Base-by-base conservation (phyloP, 1,140 invertebrate species). In the Phymorhynchus buccinoides region DNA sequence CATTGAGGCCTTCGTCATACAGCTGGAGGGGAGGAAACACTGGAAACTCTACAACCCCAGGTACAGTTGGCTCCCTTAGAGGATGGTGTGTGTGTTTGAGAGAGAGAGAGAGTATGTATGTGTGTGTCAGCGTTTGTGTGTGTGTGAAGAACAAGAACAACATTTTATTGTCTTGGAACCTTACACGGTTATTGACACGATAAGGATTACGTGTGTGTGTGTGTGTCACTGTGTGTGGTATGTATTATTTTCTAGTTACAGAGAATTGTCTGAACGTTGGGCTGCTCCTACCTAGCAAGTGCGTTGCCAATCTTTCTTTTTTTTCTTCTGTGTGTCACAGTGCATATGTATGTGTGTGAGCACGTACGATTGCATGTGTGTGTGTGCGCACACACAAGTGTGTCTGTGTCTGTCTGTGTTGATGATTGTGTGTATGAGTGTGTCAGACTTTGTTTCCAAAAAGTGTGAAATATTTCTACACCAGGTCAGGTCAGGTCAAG, bases 1-100 rank as follows among this genome's bases (percentile, higher is more conserved):
- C 91, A 99, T 99, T 89, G 99, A 99, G 94, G 98, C 98, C 27
- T 99, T 99, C 93, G 96, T 99, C 84, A 91, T 99, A 62, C 99
- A 99, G 94, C 93, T 99, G 12, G 98, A 99, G 94, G 99, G 99
- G 0, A 96, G 96, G 89, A 99, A 99, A 93, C 95, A 96, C 86
- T 99, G 98, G 98, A 96, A 95, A 89, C 92, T 99, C 6, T 99
- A 99, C 92, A 95, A 95, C 87, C 96, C 97, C 41, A 90, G 90
- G 91, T 92, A 77, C 52, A 82, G 39, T 27, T 48, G 6, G 44
- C 44, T 9, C 44, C 6, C 18, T 48, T 48, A 9, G 44, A 62
- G 4, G 22, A 62, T 6, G 22, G 56, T 12, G 56, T 62, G 12
- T 3, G 44, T 62, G 22, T 62, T 14, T 62, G 4, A 22, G 56